A percentile compares a stretch with the other conserved stretches of the same genome.
These are phyloP conservation scores for Wiebesia pumilae DNA, from an alignment of 1,140 invertebrate genomes.

Conservation along the genomic window DNA sequence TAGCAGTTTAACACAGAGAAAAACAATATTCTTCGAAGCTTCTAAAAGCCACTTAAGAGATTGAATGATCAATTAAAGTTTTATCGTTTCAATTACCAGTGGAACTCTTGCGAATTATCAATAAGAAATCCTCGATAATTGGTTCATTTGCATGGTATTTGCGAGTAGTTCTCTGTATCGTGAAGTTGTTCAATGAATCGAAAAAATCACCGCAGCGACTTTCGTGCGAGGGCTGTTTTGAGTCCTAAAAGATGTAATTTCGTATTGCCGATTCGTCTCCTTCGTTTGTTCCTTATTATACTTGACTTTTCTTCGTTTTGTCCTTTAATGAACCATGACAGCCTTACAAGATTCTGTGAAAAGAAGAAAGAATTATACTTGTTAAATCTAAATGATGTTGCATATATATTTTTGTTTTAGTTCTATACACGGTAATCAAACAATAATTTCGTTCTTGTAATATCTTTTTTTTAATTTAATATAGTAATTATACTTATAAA, in stretches of 20 bases:
- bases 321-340: background rate
- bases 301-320: background rate
- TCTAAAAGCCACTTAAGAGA: constrained; percentile 39
- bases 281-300: background rate
- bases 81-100: constrained; percentile 44
- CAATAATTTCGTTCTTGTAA: too few relatives aligned
- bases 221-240: background rate
- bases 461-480: too few relatives aligned
- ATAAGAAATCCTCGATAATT: constrained; percentile 37
- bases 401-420: background rate
- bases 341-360: background rate
- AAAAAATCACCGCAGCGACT: background rate
- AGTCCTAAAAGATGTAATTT: background rate
- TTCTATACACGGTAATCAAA: too few relatives aligned
- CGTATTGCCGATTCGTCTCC: background rate
- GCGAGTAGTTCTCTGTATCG: constrained; percentile 15
- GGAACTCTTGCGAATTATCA: constrained; percentile 41
- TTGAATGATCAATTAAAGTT: constrained; percentile 53
- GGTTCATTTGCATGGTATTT: constrained; percentile 47
- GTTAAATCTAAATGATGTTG: background rate
- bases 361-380: background rate
- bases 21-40: constrained; percentile 31
- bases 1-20: constrained; percentile 3
- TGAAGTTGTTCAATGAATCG: background rate
- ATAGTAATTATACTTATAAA: too few relatives aligned